phyloP scores from a whole-genome alignment of 53 echinoderm and acorn worm species.

The Patiria pectinifera region DNA sequence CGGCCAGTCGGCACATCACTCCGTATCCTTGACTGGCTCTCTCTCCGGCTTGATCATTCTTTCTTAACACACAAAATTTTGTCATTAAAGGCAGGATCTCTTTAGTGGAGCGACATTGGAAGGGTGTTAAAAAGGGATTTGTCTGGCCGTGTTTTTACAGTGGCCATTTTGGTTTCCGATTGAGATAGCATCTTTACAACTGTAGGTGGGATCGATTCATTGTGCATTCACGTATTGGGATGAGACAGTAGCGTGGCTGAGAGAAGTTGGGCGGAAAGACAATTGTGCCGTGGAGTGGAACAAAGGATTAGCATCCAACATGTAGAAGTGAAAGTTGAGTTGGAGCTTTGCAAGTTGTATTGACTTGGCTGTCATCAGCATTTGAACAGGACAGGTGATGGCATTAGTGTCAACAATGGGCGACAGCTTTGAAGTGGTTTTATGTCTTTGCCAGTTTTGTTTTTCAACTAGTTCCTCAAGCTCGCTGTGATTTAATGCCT shows the following conservation, averaged over 20 bases:
- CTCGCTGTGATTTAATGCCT: no score
- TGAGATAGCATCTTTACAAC: background rate
- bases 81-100: background rate
- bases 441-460: no score
- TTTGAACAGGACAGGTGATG: no score
- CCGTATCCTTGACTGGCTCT: conserved; percentile 6
- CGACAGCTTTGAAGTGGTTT: no score
- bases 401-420: no score
- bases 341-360: background rate
- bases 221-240: no score
- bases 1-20: background rate
- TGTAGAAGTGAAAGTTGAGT: background rate
- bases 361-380: background rate
- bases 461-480: no score
- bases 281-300: background rate
- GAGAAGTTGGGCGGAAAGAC: background rate
- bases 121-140: background rate
- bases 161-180: background rate
- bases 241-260: background rate
- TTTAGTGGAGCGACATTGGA: background rate
- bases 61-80: background rate
- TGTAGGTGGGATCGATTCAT: background rate
- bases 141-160: background rate
- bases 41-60: background rate
- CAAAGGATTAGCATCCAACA: background rate